These are phyloP conservation scores for Balaenoptera acutorostrata DNA, from an alignment of 2,113 vertebrate species.

Conservation along the genomic window DNA sequence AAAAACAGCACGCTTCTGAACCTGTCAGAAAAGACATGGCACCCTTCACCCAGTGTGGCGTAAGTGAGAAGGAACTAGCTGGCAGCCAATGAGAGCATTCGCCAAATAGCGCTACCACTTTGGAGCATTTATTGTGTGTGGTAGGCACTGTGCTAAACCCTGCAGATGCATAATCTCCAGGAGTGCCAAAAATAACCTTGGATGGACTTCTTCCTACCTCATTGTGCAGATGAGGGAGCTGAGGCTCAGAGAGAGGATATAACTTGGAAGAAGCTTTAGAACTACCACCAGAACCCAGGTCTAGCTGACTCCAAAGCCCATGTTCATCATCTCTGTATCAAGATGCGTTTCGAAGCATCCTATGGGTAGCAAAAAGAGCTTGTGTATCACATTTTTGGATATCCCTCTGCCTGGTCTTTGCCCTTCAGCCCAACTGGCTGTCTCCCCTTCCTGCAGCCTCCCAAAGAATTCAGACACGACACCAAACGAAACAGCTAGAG, in stretches of 20 bases:
- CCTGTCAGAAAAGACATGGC: not conserved
- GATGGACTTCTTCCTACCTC: not conserved
- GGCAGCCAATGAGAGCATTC: not conserved
- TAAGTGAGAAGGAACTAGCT: not conserved
- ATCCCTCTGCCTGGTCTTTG: constrained; percentile 48
- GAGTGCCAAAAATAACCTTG: not conserved
- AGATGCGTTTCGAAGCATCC: not conserved
- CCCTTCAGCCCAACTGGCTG: constrained; percentile 51
- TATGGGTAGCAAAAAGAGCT: not conserved
- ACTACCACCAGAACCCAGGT: not conserved
- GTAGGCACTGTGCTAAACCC: not conserved
- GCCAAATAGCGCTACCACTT: not conserved
- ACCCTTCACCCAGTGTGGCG: not conserved
- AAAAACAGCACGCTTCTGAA: not conserved
- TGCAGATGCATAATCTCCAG: not conserved
- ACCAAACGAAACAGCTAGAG: constrained; percentile 48
- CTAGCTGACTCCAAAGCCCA: not conserved
- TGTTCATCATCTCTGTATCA: not conserved
- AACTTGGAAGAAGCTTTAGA: not conserved
- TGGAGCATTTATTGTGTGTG: not conserved
- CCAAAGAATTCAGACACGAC: constrained; percentile 66
- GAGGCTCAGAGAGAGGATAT: not conserved
- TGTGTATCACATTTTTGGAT: not conserved
- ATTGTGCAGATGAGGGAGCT: not conserved
- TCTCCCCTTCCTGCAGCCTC: not conserved